A percentile compares a stretch with the other conserved stretches of the same genome.
Conservation (phyloP, 2,888 invertebrate species). For the Chalcosyrphus nemorum region DNA sequence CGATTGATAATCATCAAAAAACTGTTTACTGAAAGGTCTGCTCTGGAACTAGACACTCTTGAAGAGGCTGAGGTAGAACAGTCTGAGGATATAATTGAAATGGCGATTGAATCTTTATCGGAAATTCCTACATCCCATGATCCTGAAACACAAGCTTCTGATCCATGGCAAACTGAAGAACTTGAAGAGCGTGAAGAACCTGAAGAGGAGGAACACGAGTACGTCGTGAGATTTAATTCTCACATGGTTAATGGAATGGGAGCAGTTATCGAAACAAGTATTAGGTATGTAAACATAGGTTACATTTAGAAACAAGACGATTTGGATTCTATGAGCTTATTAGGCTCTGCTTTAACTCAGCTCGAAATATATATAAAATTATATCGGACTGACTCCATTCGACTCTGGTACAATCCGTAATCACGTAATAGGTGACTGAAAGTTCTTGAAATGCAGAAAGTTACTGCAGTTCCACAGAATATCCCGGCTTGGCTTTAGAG, state of each 20-base stretch:
- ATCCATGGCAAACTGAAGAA: constrained; percentile 83
- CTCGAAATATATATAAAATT: too few relatives aligned
- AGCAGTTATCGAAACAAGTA: constrained; percentile 47
- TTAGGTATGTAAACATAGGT: constrained; percentile 17
- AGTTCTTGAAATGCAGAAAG: too few relatives aligned
- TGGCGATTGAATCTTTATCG: constrained; percentile 10
- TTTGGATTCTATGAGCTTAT: too few relatives aligned
- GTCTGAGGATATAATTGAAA: constrained; percentile 70
- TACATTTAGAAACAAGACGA: too few relatives aligned
- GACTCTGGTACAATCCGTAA: too few relatives aligned
- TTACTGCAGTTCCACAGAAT: too few relatives aligned
- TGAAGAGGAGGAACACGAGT: constrained; percentile 77
- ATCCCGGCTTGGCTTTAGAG: too few relatives aligned
- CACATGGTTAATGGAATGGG: constrained; percentile 53
- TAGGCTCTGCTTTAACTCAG: too few relatives aligned
- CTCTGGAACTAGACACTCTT: constrained; percentile 73
- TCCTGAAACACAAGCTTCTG: constrained; percentile 78
- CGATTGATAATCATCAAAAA: constrained; percentile 80
- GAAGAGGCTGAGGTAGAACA: constrained; percentile 77
- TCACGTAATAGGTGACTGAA: too few relatives aligned
- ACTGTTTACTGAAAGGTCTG: constrained; percentile 77
- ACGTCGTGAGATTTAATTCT: constrained; percentile 62
- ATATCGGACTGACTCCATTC: too few relatives aligned
- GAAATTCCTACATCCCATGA: constrained; percentile 72
- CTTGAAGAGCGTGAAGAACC: constrained; percentile 76